Percentiles rank a stretch among this genome's conserved stretches.
These are phyloP conservation scores for Tupaia chinensis DNA, from an alignment of 2,113 vertebrate species.

Conservation along the genomic window DNA sequence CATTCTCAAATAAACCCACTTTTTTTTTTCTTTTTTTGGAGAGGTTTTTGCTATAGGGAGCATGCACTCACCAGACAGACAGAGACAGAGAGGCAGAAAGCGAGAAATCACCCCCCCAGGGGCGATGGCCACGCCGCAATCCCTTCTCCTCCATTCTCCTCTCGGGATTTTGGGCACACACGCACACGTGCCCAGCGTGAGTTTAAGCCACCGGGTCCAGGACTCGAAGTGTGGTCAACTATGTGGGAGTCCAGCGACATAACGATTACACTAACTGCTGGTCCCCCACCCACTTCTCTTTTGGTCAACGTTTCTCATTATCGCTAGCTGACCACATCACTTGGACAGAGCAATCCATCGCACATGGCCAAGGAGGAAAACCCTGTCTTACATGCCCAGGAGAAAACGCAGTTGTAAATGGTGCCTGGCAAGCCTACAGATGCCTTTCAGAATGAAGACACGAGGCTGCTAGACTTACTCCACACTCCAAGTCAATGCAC, in stretches of 20 bases:
- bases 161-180: too few species aligned
- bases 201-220: too few species aligned
- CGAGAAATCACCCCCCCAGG: too few species aligned
- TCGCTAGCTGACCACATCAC: not conserved
- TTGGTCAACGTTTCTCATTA: accelerated
- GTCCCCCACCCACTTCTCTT: not conserved
- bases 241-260: too few species aligned
- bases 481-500: not conserved
- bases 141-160: too few species aligned
- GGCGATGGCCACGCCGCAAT: too few species aligned
- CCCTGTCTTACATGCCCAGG: not conserved
- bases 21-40: not conserved
- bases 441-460: not conserved
- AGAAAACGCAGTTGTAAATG: not conserved
- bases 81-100: too few species aligned
- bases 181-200: too few species aligned
- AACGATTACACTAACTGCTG: too few species aligned
- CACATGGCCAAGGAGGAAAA: not conserved
- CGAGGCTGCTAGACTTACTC: not conserved
- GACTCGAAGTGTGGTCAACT: too few species aligned
- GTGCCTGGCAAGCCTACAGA: not conserved
- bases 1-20: not conserved
- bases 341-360: not conserved
- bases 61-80: too few species aligned
- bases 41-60: too few species aligned